These are phyloP conservation scores for Bombylius discolor DNA, from an alignment of 2,888 invertebrate genomes.

Conservation along the genomic window DNA sequence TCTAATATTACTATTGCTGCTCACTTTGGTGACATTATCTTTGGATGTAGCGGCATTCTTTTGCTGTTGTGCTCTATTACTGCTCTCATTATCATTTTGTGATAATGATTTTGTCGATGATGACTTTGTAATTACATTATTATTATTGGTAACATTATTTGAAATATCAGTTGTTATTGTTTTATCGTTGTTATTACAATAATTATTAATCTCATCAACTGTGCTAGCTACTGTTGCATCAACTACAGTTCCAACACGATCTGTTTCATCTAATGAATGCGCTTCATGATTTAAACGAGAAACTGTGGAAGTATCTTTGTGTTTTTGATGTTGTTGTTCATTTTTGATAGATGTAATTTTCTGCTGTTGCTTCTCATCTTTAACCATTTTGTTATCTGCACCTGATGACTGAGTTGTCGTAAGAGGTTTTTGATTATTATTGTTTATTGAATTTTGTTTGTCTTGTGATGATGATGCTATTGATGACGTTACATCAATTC, in stretches of 20 bases:
- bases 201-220: neutral
- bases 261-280: neutral
- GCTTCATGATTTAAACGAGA: neutral
- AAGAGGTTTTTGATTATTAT: slow-evolving; percentile 30
- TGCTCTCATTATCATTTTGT: neutral
- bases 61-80: neutral
- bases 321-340: slow-evolving; percentile 1
- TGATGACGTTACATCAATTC: slow-evolving; percentile 14
- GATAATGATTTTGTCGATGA: neutral
- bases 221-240: neutral
- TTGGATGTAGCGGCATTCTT: neutral
- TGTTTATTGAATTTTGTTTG: slow-evolving; percentile 10
- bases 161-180: neutral
- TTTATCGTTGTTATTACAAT: neutral
- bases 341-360: neutral
- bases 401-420: neutral
- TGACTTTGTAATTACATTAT: neutral
- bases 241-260: neutral
- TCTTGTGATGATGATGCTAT: neutral
- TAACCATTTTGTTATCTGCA: slow-evolving; percentile 1
- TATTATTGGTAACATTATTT: neutral
- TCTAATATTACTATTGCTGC: neutral
- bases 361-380: neutral
- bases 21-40: neutral
- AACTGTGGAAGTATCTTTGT: neutral